Evolutionary conservation across 1,140 invertebrate genomes (phyloP), one percentile per base, ranked within the genome.

Genomic region (Tigriopus japonicus): DNA sequence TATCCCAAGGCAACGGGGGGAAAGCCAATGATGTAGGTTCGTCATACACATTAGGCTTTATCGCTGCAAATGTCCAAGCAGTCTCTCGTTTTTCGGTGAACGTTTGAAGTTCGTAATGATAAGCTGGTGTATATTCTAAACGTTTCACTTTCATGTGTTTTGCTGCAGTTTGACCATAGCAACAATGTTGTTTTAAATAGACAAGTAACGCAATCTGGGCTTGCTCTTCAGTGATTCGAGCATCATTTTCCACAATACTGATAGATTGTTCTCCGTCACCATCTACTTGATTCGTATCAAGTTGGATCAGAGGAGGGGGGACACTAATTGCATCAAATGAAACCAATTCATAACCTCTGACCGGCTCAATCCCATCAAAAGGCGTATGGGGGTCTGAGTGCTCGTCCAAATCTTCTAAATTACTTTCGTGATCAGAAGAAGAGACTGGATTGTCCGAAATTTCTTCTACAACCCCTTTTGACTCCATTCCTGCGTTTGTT

Each of bases 71-170:
- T 6, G 74, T 71, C 77, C 78, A 80, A 19, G 71, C 67, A 12
- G 75, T 76, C 54, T 75, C 72, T 19, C 78, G 68, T 40, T 74
- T 74, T 65, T 80, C 78, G 10, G 75, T 75, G 66, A 77, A 80
- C n/a, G 76, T 78, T 65, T 80, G 76, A 61, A 80, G 67, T 17
- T 76, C 72, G 63, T 80, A 80, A 76, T 80, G 66, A 15, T 63
- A 65, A 51, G 78, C 75, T 62, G 68, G 75, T n/a, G 72, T 71
- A 59, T 75, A 71, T 24, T 71, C 65, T 9, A 79, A 71, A 54
- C 73, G 71, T 10, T 68, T 74, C 21, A 79, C 71, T n/a, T 69
- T 65, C 69, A 80, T 73, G 49, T 75, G 66, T 55, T 70, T 67
- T 6, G 75, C 77, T 6, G 77, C 74, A 0, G 66, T 66, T 45